Evolutionary conservation across 2,888 invertebrate species (phyloP).

Genomic region (Tenthredo amoena): DNA sequence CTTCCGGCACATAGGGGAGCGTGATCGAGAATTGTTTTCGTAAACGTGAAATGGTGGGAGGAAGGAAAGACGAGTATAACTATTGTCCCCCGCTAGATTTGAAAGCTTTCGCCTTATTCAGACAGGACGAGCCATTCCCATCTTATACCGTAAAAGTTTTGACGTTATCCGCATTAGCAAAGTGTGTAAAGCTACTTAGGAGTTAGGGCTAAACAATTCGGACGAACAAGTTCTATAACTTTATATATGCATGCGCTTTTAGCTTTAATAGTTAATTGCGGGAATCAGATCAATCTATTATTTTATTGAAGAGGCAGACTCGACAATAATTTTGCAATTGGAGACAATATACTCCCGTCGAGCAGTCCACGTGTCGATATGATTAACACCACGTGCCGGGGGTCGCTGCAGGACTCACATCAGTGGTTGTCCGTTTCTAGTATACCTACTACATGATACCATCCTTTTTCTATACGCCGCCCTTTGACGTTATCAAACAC

Average conservation of each 20-base stretch:
- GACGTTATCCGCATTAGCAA: neutral
- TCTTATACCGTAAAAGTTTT: constrained; percentile 7
- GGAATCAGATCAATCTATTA: constrained; percentile 44
- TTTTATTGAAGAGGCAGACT: constrained; percentile 26
- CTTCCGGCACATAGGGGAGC: constrained; percentile 39
- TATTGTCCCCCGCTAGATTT: constrained; percentile 30
- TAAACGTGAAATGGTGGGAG: constrained; percentile 29
- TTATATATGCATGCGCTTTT: constrained; percentile 21
- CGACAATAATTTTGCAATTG: constrained; percentile 50
- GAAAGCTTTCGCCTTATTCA: constrained; percentile 31
- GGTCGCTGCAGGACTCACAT: constrained; percentile 13
- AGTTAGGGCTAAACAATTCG: neutral
- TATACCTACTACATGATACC: neutral
- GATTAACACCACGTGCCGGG: constrained; percentile 51
- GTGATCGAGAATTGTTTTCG: constrained; percentile 40
- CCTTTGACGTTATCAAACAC: constrained; percentile 32
- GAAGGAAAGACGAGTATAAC: constrained; percentile 5
- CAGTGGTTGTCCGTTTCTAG: constrained; percentile 34
- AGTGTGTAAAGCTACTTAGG: constrained; percentile 15
- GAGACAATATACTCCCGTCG: constrained; percentile 40
- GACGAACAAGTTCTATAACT: neutral
- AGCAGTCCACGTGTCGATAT: constrained; percentile 48
- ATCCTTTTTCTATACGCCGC: constrained; percentile 2
- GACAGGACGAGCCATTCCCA: constrained; percentile 6
- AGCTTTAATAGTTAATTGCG: constrained; percentile 29